phyloP scores from a whole-genome alignment of 2,888 invertebrate genomes.

The Lepas anatifera region DNA sequence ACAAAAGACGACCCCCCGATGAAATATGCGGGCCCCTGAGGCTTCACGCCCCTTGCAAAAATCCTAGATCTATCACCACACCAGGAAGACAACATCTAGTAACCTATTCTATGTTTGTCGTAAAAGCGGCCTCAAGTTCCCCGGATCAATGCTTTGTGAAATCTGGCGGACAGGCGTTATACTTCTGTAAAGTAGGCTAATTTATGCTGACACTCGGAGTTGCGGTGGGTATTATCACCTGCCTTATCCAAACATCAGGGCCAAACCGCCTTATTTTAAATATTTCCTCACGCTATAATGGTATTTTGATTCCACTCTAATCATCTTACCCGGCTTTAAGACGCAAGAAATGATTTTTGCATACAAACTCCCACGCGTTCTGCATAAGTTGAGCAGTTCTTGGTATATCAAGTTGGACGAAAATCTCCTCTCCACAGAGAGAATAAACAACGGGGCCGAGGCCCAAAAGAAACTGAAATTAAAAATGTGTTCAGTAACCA shows the following conservation, averaged over 20 bases:
- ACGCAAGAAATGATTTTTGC: neutral
- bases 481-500: conserved; percentile 2
- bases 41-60: no score
- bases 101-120: no score
- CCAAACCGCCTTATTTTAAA: neutral
- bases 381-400: neutral
- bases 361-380: neutral
- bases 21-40: no score
- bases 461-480: neutral
- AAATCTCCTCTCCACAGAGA: neutral
- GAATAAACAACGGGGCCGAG: no score
- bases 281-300: neutral
- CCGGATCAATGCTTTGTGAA: no score
- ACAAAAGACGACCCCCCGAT: no score
- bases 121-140: no score
- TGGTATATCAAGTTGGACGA: neutral
- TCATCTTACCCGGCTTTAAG: conserved; percentile 5
- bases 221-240: neutral
- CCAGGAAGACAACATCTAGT: no score
- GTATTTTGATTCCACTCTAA: conserved; percentile 4
- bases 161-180: neutral
- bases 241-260: neutral
- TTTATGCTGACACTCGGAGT: neutral
- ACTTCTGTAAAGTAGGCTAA: neutral
- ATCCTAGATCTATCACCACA: no score